These are phyloP conservation scores for Hydractinia symbiolongicarpus DNA, from an alignment of 30 jellyfish, hydroid and myxozoan species.

Conservation along the genomic window DNA sequence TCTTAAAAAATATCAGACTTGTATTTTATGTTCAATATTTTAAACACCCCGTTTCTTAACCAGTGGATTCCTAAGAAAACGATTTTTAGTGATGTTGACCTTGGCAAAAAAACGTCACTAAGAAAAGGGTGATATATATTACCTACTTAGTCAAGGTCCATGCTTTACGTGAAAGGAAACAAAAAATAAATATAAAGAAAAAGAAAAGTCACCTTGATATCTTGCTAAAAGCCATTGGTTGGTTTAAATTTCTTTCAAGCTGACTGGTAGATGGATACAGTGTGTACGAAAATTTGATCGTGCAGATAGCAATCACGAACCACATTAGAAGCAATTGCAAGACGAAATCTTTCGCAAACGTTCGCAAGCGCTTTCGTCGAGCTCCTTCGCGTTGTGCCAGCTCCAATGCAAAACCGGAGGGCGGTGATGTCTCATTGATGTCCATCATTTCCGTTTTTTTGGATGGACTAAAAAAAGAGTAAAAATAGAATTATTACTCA, in stretches of 20 bases:
- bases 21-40: no score
- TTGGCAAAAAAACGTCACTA: no score
- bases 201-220: not conserved
- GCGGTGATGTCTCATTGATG: conserved; percentile 26
- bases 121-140: no score
- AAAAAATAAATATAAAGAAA: no score
- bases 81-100: no score
- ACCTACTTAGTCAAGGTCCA: no score
- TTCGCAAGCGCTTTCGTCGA: conserved; percentile 45
- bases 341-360: conserved; percentile 24
- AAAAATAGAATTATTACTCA: not conserved
- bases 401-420: conserved; percentile 66
- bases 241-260: conserved; percentile 12
- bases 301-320: conserved; percentile 56
- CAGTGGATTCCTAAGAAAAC: no score
- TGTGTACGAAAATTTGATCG: conserved; percentile 23
- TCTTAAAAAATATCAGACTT: no score
- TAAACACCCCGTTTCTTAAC: no score
- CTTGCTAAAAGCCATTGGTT: not conserved
- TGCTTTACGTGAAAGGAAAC: no score
- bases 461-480: not conserved
- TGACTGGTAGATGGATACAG: not conserved
- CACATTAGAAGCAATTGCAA: conserved; percentile 55
- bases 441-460: not conserved
- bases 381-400: conserved; percentile 65